A percentile compares a stretch with the other conserved stretches of the same genome.
phyloP scores from a whole-genome alignment of 2,888 invertebrate genomes.

The Oscheius sp. region DNA sequence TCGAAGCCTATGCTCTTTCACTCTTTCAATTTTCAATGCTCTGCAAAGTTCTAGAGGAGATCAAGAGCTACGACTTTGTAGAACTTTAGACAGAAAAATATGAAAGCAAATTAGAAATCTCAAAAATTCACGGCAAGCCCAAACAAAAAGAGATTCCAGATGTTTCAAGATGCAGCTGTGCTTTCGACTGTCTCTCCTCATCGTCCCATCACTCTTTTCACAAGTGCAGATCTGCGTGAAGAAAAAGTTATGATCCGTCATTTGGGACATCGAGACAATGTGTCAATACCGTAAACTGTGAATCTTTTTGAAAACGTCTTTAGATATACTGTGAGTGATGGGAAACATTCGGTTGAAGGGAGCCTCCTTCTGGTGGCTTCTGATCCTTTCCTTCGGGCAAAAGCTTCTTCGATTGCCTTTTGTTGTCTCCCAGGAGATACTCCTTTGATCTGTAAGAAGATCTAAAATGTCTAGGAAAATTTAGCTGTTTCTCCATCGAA shows the following conservation, averaged over 20 bases:
- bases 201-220: conserved; percentile 48
- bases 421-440: conserved; percentile 38
- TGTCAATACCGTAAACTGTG: conserved; percentile 35
- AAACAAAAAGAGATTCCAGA: background rate
- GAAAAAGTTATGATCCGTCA: conserved; percentile 54
- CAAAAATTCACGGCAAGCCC: too few species aligned
- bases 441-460: conserved; percentile 31
- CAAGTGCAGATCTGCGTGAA: conserved; percentile 46
- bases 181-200: conserved; percentile 55
- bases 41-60: too few species aligned
- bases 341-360: conserved; percentile 47
- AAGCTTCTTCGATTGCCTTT: conserved; percentile 30
- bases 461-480: background rate
- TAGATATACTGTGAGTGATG: conserved; percentile 64
- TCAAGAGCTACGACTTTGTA: too few species aligned
- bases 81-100: background rate
- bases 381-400: conserved; percentile 55
- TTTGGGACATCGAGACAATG: conserved; percentile 42
- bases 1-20: too few species aligned
- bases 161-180: conserved; percentile 47
- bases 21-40: too few species aligned
- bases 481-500: conserved; percentile 32
- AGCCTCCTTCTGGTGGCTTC: conserved; percentile 44
- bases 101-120: too few species aligned
- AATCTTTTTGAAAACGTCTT: too few species aligned